Base-by-base conservation (phyloP, 2,888 invertebrate species). In the Neoaliturus tenellus region DNA sequence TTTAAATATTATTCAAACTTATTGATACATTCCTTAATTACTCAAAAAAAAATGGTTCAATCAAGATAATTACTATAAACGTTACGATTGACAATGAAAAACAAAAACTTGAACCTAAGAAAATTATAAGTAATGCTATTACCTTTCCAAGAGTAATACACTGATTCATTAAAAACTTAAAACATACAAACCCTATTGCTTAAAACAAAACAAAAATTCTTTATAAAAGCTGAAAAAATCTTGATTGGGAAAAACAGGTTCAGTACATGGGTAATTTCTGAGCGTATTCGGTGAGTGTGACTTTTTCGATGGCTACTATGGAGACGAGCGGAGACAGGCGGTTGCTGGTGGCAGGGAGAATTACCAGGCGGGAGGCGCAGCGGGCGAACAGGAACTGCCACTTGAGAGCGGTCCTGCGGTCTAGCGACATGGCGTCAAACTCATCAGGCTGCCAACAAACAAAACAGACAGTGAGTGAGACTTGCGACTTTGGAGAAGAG, bases 321-420 rank as follows among this genome's bases (percentile, higher is more conserved):
- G 90, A 89, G 83, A 91, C 88, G 20, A 90, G 85, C 5, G 91
- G 91, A 41, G 83, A 87, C 23, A 87, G 87, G 25, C 88, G 83
- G 20, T 85, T 83, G 17, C 80, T 80, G 20, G 85, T 88, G 25
- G 89, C 85, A 67, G 89, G 89, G 55, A 90, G 86, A 14, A 91
- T 89, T 44, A 91, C 91, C 12, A 94, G 87, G 84, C 93, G 93
- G 0, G 92, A 92, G 80, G 92, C 92, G 88, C 94, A 94, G 85
- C 94, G 92, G 88, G 95, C 94, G 86, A 95, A 89, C 5, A 95
- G 91, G 80, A 93, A 91, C 82, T 91, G 91, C 95, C 95, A 95
- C 88, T 95, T 94, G 0, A 94, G 87, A 0, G 90, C 89, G 4
- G 92, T 91, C 86, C 93, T 93, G 44, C 92, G 91, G 1, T 92